These are phyloP conservation scores for Candoia aspera DNA, from an alignment of 2,113 vertebrate species.

Conservation along the genomic window DNA sequence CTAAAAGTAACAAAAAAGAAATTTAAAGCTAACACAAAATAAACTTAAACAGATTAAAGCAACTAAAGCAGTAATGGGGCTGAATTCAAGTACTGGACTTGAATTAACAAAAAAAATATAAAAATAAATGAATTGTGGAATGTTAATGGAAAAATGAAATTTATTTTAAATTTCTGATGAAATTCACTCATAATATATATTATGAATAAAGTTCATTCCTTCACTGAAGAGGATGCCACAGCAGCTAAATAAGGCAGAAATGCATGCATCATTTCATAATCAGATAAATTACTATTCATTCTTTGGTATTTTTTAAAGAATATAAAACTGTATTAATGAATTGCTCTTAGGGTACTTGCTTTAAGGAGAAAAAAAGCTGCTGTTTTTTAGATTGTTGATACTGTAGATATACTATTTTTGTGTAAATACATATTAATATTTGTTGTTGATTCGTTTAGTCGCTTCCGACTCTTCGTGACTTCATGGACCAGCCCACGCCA, in stretches of 20 bases:
- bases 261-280: background rate
- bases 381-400: background rate
- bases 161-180: background rate
- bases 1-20: too few relatives aligned
- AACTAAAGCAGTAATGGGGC: background rate
- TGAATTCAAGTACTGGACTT: background rate
- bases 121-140: background rate
- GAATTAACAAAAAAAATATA: too few relatives aligned
- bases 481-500: too few relatives aligned
- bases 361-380: conserved; percentile 30
- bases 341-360: background rate
- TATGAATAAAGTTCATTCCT: background rate
- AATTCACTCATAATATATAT: background rate
- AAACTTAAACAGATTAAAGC: background rate
- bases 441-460: too few relatives aligned
- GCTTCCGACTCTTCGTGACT: too few relatives aligned
- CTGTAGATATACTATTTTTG: conserved; percentile 20
- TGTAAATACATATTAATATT: conserved; percentile 43
- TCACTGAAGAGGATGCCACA: background rate
- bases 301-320: background rate
- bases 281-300: conserved; percentile 2
- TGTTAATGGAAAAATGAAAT: background rate
- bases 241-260: background rate
- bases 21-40: background rate
- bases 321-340: conserved; percentile 29